Evolutionary conservation across 2,113 vertebrate genomes (phyloP).

Genomic region (Lasiurus borealis): DNA sequence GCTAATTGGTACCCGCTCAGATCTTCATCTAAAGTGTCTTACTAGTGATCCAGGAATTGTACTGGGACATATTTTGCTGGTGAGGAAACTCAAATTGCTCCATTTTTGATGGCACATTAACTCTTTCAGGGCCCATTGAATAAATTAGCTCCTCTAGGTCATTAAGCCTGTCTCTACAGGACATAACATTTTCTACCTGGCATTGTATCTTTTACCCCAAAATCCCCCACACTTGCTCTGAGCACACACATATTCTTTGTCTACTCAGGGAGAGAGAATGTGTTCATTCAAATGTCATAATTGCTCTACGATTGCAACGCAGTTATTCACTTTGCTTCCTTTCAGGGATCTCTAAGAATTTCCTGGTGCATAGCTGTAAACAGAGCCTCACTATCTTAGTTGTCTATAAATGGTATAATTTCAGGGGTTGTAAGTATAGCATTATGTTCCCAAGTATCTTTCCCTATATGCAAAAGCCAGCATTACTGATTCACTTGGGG

Average conservation of each 20-base stretch:
- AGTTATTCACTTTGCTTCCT: not conserved
- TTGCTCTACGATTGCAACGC: not conserved
- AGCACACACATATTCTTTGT: slow-evolving; percentile 2
- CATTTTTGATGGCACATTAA: slow-evolving; percentile 71
- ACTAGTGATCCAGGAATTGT: slow-evolving; percentile 39
- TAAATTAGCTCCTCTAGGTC: slow-evolving; percentile 62
- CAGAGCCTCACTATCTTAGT: not conserved
- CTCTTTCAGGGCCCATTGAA: slow-evolving; percentile 69
- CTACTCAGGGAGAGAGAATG: slow-evolving; percentile 53
- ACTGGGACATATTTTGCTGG: slow-evolving; percentile 48
- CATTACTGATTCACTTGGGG: not conserved
- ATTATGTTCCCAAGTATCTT: not conserved
- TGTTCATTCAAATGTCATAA: slow-evolving; percentile 35
- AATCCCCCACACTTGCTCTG: not conserved
- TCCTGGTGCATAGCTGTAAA: not conserved
- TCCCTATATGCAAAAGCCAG: not conserved
- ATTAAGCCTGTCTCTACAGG: slow-evolving; percentile 60
- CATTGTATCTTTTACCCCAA: slow-evolving; percentile 31
- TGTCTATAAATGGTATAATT: slow-evolving; percentile 21
- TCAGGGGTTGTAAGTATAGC: not conserved
- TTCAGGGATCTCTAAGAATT: slow-evolving; percentile 14
- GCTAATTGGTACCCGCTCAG: not conserved
- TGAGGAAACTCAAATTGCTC: slow-evolving; percentile 69
- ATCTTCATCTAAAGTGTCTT: not conserved
- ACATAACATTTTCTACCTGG: slow-evolving; percentile 19